Evolutionary conservation across 2,888 invertebrate genomes (phyloP).

Genomic region (Rosalia funebris): DNA sequence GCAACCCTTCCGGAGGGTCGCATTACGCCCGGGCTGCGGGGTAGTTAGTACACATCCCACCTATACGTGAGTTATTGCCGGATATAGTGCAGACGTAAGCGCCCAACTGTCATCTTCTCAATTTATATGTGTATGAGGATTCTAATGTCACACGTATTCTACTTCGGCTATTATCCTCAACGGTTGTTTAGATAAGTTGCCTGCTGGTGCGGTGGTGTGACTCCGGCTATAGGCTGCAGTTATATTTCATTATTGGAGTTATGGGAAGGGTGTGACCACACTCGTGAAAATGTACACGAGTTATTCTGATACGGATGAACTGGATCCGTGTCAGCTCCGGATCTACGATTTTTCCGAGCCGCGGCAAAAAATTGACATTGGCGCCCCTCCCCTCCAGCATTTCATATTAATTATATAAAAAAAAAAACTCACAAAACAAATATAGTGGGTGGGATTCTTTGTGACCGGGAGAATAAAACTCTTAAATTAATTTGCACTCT

Average conservation of each 20-base stretch:
- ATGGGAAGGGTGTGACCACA: slow-evolving; percentile 13
- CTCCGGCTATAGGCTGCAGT: neutral
- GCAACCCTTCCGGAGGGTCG: slow-evolving; percentile 7
- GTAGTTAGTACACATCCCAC: slow-evolving; percentile 30
- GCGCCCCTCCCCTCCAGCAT: too few species aligned
- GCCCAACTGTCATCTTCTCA: slow-evolving; percentile 44
- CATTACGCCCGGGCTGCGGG: slow-evolving; percentile 1
- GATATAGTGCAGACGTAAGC: slow-evolving; percentile 43
- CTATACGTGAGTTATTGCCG: slow-evolving; percentile 46
- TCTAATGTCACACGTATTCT: slow-evolving; percentile 37
- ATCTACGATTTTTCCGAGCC: neutral
- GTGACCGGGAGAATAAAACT: too few species aligned
- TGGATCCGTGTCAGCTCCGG: too few species aligned
- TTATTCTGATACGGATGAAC: slow-evolving; percentile 6
- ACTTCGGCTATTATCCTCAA: slow-evolving; percentile 5
- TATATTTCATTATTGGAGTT: slow-evolving; percentile 7
- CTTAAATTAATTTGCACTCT: too few species aligned
- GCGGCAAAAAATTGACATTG: neutral
- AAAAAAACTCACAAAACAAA: too few species aligned
- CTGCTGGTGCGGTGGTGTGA: neutral
- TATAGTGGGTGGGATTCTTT: too few species aligned
- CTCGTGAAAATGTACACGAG: slow-evolving; percentile 1
- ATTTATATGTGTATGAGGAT: slow-evolving; percentile 45
- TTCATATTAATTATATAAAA: too few species aligned
- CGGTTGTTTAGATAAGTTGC: slow-evolving; percentile 20